Evolutionary conservation across 2,888 invertebrate genomes (phyloP), one percentile per base, ranked within the genome.

Genomic region (Catocala nupta): DNA sequence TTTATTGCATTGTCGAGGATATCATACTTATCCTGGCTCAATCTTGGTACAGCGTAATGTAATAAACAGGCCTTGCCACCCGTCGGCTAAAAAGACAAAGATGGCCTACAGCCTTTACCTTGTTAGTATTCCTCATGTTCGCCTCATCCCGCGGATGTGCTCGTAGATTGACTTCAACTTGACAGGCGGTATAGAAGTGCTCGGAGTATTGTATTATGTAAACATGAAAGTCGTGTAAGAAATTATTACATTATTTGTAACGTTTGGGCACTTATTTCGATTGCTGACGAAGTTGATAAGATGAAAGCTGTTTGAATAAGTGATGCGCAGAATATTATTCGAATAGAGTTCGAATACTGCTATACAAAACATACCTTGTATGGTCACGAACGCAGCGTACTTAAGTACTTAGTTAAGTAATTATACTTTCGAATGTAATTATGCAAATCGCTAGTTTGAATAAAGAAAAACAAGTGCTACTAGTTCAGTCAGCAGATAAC

Each of bases 91-190:
- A 53, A 33, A 45, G 25, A 53, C 56, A 56, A 43, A 49, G 9
- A 42, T 56, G 13, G 7, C 47, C 33, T 11, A 9, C 13, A 43
- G 59, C 47, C 39, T 53, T 59, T 52, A 53, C 45, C 55, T 61
- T 55, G 55, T 61, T 61, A 51, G 55, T 39, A 61, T 55, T 55
- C 44, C 36, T 55, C 36, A 51, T 50, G 55, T 50, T 16, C 42
- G 6, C 11, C 44, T 50, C 16, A 61, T 51, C 39, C 44, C 44
- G 11, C 5, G 34, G 34, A 59, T 49, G 43, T 54, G 44, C 11
- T 13, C 9, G 48, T 39, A 34, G 13, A 54, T 44, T 39, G 45
- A 45, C 44, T 9, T 7, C 44, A 25, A 25, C 16, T 60, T 51
- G 45, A 36, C 50, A 39, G 13, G 51, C 6, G 9, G 39, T 16